A percentile compares a stretch with the other conserved stretches of the same genome.
Evolutionary conservation across 2,113 vertebrate species (phyloP).

Genomic region (Nyctibius bracteatus): DNA sequence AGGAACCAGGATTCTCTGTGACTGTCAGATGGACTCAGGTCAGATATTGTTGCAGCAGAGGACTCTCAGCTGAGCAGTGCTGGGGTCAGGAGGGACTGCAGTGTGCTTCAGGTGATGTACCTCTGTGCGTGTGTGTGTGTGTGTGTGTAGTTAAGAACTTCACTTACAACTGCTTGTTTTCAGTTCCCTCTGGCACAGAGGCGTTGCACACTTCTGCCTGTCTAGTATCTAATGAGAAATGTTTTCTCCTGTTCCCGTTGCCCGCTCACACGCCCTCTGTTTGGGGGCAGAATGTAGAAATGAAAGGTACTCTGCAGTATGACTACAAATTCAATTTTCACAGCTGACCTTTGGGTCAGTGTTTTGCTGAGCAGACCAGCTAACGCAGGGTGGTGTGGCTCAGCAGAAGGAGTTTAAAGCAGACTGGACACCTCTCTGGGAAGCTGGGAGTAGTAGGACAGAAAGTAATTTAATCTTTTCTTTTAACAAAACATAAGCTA

Average conservation of each 20-base stretch:
- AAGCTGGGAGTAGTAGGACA: neutral
- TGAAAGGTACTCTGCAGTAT: neutral
- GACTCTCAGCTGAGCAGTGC: neutral
- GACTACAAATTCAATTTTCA: neutral
- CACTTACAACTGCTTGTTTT: neutral
- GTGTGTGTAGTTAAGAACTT: neutral
- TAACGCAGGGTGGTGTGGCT: rapidly evolving
- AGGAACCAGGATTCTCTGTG: neutral
- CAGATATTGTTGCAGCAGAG: neutral
- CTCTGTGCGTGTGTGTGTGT: neutral
- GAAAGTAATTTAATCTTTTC: neutral
- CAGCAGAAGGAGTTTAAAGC: neutral
- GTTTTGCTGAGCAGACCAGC: neutral
- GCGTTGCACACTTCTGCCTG: neutral
- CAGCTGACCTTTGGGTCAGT: neutral
- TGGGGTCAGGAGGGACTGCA: neutral
- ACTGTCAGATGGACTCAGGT: neutral
- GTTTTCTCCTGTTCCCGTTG: neutral
- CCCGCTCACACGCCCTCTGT: neutral
- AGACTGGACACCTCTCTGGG: neutral
- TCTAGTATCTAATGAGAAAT: neutral
- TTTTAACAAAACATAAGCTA: neutral
- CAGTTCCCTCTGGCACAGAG: neutral
- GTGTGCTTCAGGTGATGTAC: neutral
- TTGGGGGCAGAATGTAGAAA: rapidly evolving